Conservation (phyloP, 2,797 vertebrate genomes). For the Crenuchus spilurus region DNA sequence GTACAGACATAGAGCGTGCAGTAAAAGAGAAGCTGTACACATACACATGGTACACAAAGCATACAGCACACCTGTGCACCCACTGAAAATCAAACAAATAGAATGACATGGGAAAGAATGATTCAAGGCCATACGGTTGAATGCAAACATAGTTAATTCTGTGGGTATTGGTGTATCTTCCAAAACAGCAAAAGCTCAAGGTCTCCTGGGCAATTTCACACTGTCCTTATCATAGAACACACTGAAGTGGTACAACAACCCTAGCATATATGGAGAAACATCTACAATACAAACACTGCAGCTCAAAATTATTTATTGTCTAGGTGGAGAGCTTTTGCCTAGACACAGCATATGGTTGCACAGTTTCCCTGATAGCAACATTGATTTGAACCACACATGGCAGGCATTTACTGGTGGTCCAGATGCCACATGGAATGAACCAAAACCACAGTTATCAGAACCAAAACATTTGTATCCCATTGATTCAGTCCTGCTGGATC, state of each 20-base stretch:
- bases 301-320: no score
- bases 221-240: conserved; percentile 12
- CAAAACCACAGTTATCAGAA: no score
- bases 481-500: no score
- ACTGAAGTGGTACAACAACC: not conserved
- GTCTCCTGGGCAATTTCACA: conserved; percentile 15
- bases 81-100: conserved; percentile 47
- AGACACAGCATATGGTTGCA: no score
- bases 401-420: no score
- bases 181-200: conserved; percentile 25
- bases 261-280: no score
- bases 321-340: no score
- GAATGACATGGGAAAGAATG: conserved; percentile 43
- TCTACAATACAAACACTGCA: no score
- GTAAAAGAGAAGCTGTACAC: not conserved
- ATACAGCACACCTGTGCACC: conserved; percentile 11
- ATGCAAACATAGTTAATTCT: conserved; percentile 39
- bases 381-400: no score
- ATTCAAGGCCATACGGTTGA: conserved; percentile 44
- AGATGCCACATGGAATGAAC: no score
- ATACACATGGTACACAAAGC: conserved; percentile 13
- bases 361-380: no score
- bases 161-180: conserved; percentile 13
- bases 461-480: no score
- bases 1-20: not conserved